Evolutionary conservation across 2,797 vertebrate species (phyloP), one percentile per base, ranked within the genome.

Genomic region (Amazona finschi): DNA sequence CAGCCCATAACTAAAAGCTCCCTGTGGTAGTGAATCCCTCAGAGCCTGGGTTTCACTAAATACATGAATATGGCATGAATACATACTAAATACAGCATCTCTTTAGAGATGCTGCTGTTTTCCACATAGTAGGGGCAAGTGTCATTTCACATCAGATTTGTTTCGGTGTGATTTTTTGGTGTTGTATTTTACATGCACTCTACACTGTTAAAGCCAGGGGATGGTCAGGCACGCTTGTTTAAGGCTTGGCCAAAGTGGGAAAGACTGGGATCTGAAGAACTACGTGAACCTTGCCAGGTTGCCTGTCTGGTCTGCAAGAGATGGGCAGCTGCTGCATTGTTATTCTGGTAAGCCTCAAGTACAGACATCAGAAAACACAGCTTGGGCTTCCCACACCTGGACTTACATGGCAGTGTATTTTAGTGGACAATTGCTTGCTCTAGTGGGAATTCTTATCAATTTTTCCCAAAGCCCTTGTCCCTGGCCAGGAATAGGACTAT

Each of bases 401-500:
- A 18, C 75, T 69, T 33, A 5, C 60, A 16, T 19, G 16, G 43
- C 38, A 21, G 38, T 47, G 53, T 24, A 17, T 50, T 50, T 41
- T 3, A 44, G 79, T 19, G 7, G 41, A 5, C 2, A 12, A 5
- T 15, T 18, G 50, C 43, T n/a, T 46, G 36, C 33, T 31, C 14
- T 43, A 11, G 33, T 36, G 52, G 72, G 38, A 43, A 15, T 71
- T 71, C 33, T 13, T 9, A 6, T 0, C 10, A 2, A 0, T 13
- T 85, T 83, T 43, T 1, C 58, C 43, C 49, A 77, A 55, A 65
- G 2, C 6, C 41, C 33, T n/a, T 7, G 27, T 69, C 49, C 70
- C 58, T 65, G 77, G 53, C 43, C 58, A 69, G 80, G 65, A 61
- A 4, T 3, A 70, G 77, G 62, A 28, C 64, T 16, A 12, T 33